These are phyloP conservation scores for Temnothorax ravouxi DNA, from an alignment of 2,888 invertebrate species.

Conservation along the genomic window DNA sequence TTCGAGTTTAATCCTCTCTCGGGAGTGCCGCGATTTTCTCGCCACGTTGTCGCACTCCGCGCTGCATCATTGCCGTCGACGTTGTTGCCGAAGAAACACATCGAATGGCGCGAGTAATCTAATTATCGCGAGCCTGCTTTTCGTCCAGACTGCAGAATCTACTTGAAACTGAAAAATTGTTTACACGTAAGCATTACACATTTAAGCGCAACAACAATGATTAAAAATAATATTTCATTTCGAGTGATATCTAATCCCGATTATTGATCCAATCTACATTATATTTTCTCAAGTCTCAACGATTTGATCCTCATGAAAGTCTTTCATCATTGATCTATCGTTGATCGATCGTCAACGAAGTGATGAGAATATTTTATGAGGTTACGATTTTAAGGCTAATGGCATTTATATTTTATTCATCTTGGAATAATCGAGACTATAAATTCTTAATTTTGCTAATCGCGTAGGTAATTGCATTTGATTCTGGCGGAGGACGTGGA, in stretches of 20 bases:
- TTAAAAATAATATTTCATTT: background rate
- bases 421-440: background rate
- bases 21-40: constrained; percentile 47
- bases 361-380: constrained; percentile 5
- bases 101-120: constrained; percentile 12
- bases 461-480: background rate
- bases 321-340: too few relatives aligned
- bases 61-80: background rate
- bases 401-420: background rate
- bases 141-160: background rate
- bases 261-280: too few relatives aligned
- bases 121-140: constrained; percentile 21
- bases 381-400: background rate
- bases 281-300: too few relatives aligned
- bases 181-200: background rate
- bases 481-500: background rate
- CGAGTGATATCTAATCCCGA: too few relatives aligned
- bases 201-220: background rate
- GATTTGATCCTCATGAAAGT: too few relatives aligned
- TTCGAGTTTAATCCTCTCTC: constrained; percentile 49
- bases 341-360: background rate
- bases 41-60: constrained; percentile 5
- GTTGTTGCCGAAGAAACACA: constrained; percentile 11
- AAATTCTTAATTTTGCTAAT: background rate
- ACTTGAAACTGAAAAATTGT: background rate